These are phyloP conservation scores for Helicoverpa assulta DNA, from an alignment of 2,888 invertebrate species.

Conservation along the genomic window DNA sequence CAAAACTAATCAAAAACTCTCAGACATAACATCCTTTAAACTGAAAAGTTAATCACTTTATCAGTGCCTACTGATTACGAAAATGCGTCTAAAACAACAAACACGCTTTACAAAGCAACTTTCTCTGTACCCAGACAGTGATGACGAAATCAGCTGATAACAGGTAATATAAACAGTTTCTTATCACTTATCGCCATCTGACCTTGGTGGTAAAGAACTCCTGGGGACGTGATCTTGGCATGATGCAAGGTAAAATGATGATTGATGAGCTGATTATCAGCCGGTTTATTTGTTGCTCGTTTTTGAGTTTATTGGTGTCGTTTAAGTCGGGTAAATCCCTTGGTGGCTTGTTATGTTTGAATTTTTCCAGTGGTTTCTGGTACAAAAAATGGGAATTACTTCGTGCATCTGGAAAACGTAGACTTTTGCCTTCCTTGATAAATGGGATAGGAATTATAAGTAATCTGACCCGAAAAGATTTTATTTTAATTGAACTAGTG, in stretches of 20 bases:
- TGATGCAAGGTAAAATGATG: constrained; percentile 42
- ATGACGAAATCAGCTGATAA: constrained; percentile 48
- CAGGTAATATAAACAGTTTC: constrained; percentile 50
- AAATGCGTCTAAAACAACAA: constrained; percentile 23
- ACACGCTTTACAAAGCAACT: constrained; percentile 41
- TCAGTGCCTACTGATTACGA: constrained; percentile 10
- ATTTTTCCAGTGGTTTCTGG: too few species aligned
- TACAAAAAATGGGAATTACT: too few species aligned
- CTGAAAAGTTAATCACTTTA: not conserved
- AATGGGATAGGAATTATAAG: too few species aligned
- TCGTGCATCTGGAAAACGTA: too few species aligned
- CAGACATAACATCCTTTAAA: not conserved
- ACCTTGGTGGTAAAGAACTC: constrained; percentile 66
- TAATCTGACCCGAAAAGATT: too few species aligned
- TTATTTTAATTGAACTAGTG: too few species aligned
- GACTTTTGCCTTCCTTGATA: too few species aligned
- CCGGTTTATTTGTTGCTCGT: not conserved
- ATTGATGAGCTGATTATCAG: constrained; percentile 20
- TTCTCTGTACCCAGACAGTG: constrained; percentile 41
- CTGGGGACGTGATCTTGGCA: constrained; percentile 46
- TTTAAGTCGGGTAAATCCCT: not conserved
- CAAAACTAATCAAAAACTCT: not conserved
- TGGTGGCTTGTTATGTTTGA: not conserved
- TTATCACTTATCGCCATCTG: constrained; percentile 66
- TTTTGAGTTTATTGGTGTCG: not conserved